Evolutionary conservation across 2,797 vertebrate species (phyloP).

Genomic region (Ptychadena robeensis): DNA sequence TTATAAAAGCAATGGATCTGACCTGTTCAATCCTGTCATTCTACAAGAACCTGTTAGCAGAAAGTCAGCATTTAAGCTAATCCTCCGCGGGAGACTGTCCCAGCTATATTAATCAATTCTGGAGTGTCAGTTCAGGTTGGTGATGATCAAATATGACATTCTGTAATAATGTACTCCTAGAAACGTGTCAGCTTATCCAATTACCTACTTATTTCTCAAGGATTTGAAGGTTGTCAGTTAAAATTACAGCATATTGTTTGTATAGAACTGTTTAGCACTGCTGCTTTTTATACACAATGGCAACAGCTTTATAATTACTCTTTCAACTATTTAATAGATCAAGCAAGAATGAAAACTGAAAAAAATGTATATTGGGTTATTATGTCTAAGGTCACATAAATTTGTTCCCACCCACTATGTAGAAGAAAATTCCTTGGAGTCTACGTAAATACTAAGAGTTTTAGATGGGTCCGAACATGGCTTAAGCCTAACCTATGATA

Average conservation of each 20-base stretch:
- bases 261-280: not conserved
- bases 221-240: conserved; percentile 13
- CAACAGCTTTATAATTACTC: conserved; percentile 15
- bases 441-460: not conserved
- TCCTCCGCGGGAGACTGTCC: conserved; percentile 57
- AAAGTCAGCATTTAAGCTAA: conserved; percentile 67
- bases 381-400: not conserved
- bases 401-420: not conserved
- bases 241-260: conserved; percentile 6
- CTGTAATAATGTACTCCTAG: conserved; percentile 66
- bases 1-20: conserved; percentile 58
- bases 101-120: conserved; percentile 65
- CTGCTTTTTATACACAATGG: not conserved
- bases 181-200: conserved; percentile 69
- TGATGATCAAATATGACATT: conserved; percentile 68
- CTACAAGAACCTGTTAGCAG: conserved; percentile 66
- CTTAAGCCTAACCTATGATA: too few relatives aligned
- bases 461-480: too few relatives aligned
- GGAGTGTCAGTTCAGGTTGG: conserved; percentile 65
- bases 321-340: conserved; percentile 6
- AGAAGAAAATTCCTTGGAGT: not conserved
- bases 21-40: conserved; percentile 60
- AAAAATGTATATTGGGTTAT: not conserved
- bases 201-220: conserved; percentile 37
- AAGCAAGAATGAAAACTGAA: not conserved